Percentiles rank a stretch among this genome's conserved stretches.
Conservation (phyloP, 2,888 invertebrate genomes). For the Globia sparganii region DNA sequence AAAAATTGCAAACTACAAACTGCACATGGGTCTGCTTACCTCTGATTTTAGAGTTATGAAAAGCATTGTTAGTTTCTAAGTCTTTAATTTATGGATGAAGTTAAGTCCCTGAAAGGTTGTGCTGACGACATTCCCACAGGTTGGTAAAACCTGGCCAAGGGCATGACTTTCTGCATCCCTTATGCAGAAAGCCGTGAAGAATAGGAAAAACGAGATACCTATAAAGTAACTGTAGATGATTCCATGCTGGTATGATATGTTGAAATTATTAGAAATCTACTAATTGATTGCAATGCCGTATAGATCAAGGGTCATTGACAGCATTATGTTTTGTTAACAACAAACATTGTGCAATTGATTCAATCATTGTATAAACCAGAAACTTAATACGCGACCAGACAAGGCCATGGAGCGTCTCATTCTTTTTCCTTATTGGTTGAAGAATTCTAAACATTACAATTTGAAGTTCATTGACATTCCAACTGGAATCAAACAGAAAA, state of each 20-base stretch:
- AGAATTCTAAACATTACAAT: slow-evolving; percentile 19
- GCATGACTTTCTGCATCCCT: too few species aligned
- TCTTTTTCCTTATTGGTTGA: slow-evolving; percentile 31
- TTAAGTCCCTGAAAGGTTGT: background rate
- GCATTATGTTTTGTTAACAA: slow-evolving; percentile 22
- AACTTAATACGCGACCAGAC: slow-evolving; percentile 14
- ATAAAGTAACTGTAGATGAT: background rate
- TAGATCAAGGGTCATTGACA: slow-evolving; percentile 43
- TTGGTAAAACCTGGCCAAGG: background rate
- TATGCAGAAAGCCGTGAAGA: background rate
- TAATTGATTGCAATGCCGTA: background rate
- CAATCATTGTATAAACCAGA: slow-evolving; percentile 1
- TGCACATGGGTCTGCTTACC: background rate
- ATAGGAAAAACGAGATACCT: too few species aligned
- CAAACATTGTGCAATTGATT: slow-evolving; percentile 27
- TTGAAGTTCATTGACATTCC: slow-evolving; percentile 46
- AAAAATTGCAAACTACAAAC: background rate
- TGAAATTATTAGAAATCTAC: slow-evolving; percentile 6
- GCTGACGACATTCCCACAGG: background rate
- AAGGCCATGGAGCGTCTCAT: slow-evolving; percentile 13
- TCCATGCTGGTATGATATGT: background rate
- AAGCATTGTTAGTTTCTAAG: background rate
- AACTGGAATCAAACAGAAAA: background rate
- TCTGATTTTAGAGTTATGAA: background rate
- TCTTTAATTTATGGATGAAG: background rate